Base-by-base conservation (phyloP, 2,888 invertebrate species). In the Silvanus unidentatus region DNA sequence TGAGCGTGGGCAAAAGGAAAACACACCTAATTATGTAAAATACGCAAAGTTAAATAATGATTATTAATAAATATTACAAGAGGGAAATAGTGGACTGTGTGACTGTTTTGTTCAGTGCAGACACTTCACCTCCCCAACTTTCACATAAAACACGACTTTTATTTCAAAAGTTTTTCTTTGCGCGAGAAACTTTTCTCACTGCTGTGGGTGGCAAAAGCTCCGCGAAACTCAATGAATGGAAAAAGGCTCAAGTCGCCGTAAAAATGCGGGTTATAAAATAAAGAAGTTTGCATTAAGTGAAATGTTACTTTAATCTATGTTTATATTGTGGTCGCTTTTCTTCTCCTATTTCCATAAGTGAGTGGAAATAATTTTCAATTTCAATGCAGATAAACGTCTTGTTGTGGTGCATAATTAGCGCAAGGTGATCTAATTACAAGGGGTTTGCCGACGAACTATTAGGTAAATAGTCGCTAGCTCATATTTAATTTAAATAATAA, bases 111-210 rank as follows among this genome's bases (percentile, higher is more conserved):
- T n/a, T 22, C 8, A 8, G 3, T 22, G 22, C 22, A 22, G 3
- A 8, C 8, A 22, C 8, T 22, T 22, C 53, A 55, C 59, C 61
- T 58, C 55, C n/a, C n/a, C 55, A 67, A 66, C 65, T 65, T 65
- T 61, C 42, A n/a, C n/a, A 60, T 60, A 60, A 60, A 61, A 62
- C 66, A 64, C 60, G 63, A 65, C 62, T 68, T 68, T 66, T 68
- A 66, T 68, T 67, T 66, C 63, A 63, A 55, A 65, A 65, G 55
- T 65, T 66, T 58, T 49, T 45, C 14, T 40, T 49, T n/a, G n/a
- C n/a, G n/a, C n/a, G n/a, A n/a, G 38, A 50, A 60, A 63, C 60
- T 63, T 63, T 37, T 59, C 57, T 51, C 59, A 54, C 57, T 59
- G 54, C 56, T 58, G n/a, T n/a, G n/a, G n/a, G n/a, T n/a, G n/a